A percentile compares a stretch with the other conserved stretches of the same genome.
Evolutionary conservation across 2,888 invertebrate genomes (phyloP).

Genomic region (Stenolophus ochropezus): DNA sequence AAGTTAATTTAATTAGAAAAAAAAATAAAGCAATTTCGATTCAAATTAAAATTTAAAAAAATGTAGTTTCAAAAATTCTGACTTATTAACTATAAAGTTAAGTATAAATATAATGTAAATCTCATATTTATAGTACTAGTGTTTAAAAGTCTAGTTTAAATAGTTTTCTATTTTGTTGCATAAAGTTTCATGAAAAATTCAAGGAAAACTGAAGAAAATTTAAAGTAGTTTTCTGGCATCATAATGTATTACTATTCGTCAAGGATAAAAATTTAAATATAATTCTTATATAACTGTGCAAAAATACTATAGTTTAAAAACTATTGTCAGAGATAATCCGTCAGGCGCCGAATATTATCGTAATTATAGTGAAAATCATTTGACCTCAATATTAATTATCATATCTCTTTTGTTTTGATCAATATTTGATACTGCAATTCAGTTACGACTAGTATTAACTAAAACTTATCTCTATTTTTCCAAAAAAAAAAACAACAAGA

Average conservation of each 20-base stretch:
- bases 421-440: conserved; percentile 12
- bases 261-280: background rate
- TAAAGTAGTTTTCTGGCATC: too few relatives aligned
- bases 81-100: too few relatives aligned
- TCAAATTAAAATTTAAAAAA: too few relatives aligned
- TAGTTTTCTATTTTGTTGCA: too few relatives aligned
- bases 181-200: too few relatives aligned
- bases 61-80: too few relatives aligned
- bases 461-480: conserved; percentile 2
- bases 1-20: too few relatives aligned
- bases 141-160: too few relatives aligned
- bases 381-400: conserved; percentile 23
- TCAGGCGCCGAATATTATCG: conserved; percentile 13
- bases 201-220: too few relatives aligned
- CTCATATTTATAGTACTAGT: too few relatives aligned
- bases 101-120: too few relatives aligned
- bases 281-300: background rate
- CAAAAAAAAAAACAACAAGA: background rate
- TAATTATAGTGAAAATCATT: conserved; percentile 22
- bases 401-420: conserved; percentile 21
- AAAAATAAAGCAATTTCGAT: too few relatives aligned
- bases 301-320: background rate
- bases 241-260: background rate
- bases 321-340: background rate
- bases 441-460: background rate